Base-by-base conservation (phyloP, 2,113 vertebrate genomes). In the Pseudorhombus dupliciocellatus region DNA sequence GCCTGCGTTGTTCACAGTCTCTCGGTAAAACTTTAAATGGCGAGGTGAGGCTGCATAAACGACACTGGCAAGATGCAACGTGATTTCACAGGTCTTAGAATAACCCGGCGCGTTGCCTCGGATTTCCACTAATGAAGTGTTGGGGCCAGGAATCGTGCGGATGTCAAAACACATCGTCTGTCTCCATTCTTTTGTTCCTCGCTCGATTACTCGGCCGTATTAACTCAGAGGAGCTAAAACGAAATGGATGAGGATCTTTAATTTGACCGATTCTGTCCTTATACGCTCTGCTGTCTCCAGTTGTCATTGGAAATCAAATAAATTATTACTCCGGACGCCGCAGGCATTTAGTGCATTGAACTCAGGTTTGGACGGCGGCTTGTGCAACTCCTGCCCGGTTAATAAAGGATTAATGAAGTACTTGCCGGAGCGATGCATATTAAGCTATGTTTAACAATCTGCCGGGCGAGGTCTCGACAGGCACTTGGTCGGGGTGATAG, bases 341-440 rank as follows among this genome's bases (percentile, higher is more conserved):
- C n/a, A 59, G 69, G 55, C 61, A 54, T 51, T 77, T 22, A 25
- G 63, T 75, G 67, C 66, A 66, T 77, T 83, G 61, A 77, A 74
- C 37, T 59, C 61, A 63, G 58, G 54, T 82, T 73, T 64, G 60
- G 67, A 82, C 66, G 75, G 93, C 92, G 85, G 94, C 93, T 94
- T 93, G 93, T 92, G 86, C 85, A 70, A 59, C 90, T 88, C 86
- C 53, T 75, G 53, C 80, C 87, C 83, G 92, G 91, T 93, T 95
- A 94, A 96, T 93, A 86, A 57, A 14, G 92, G 95, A 95, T 95
- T 96, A 96, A 97, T 95, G 92, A 94, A 93, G 85, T 95, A 93
- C 95, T 96, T 96, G 87, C 90, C 90, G 88, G 91, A 91, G 93
- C 90, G 90, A 89, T 88, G 93, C 95, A 95, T 92, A 95, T 96